Base-by-base conservation (phyloP, 2,113 vertebrate species). In the Cervus canadensis region DNA sequence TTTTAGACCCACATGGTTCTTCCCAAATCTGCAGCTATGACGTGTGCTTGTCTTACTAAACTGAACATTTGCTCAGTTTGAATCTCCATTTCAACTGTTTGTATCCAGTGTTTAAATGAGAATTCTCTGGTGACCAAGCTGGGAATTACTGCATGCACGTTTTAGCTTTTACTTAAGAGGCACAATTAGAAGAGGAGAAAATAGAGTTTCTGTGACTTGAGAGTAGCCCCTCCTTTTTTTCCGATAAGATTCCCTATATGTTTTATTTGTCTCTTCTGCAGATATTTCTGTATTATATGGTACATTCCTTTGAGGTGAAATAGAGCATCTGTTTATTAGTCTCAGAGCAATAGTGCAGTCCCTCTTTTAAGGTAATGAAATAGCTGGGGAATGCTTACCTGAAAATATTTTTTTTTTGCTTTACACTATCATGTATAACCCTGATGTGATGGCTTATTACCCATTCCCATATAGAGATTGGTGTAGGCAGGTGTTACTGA, bases 301-400 rank as follows among this genome's bases (percentile, higher is more conserved):
- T 40, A 30, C 52, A 67, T 64, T 57, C 23, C 40, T 88, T 19
- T 82, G 23, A 78, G 19, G 19, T 87, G 7, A 62, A 89, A 54
- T 45, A 78, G 28, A 74, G 15, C 30, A 17, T 59, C 2, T 10
- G 10, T 45, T 92, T 96, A 54, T 88, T 74, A 87, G 40, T 89
- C 45, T 92, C 52, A 74, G 85, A 86, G 71, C 30, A 96, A 45
- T 19, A 87, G 28, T 28, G 23, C 36, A 50, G 26, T 7, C 15
- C 87, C 8, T 87, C 52, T 90, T 48, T 48, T 74, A 82, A 96
- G 40, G 28, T 33, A 15, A 36, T 54, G 3, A 84, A 88, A 59
- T 89, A 82, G 15, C 25, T 96, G 9, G 13, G 19, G 83, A 97
- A 94, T 87, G 50, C 71, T 98, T 87, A 91, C 60, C 59, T 96